Conservation (phyloP, 2,113 vertebrate species). For the Stomatorhinus ivindoensis region DNA sequence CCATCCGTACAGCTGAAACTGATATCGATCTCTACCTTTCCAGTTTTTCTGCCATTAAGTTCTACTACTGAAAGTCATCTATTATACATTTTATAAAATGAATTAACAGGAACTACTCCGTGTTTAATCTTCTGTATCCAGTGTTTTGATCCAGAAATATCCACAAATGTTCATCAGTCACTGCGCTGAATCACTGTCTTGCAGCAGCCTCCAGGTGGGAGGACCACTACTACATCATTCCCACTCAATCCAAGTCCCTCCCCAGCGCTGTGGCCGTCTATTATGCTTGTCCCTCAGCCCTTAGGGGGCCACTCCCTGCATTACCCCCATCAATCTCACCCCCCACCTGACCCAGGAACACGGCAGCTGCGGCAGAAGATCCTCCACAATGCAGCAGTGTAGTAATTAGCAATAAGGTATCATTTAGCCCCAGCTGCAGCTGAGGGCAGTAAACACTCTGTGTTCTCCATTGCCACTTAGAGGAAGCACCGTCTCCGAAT, state of each 20-base stretch:
- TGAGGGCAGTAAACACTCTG: background rate
- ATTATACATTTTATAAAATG: background rate
- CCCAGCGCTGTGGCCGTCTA: background rate
- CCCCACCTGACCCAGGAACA: background rate
- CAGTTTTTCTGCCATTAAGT: background rate
- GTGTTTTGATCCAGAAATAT: background rate
- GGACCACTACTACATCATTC: background rate
- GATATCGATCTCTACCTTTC: background rate
- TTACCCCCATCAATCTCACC: background rate
- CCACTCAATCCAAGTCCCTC: background rate
- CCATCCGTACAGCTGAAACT: background rate
- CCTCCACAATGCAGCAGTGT: background rate
- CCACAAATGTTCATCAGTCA: background rate
- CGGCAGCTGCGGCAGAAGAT: background rate
- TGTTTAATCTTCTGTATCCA: background rate
- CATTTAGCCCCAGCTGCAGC: background rate
- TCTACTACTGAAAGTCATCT: background rate
- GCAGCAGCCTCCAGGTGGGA: background rate
- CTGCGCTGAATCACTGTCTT: background rate
- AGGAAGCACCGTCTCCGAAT: background rate
- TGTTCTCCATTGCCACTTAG: background rate
- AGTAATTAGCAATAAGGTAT: background rate
- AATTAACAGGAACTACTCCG: background rate
- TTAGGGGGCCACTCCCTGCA: background rate
- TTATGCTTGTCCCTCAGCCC: background rate